Conservation (phyloP, 2,888 invertebrate species). For the Hanleya hanleyi region DNA sequence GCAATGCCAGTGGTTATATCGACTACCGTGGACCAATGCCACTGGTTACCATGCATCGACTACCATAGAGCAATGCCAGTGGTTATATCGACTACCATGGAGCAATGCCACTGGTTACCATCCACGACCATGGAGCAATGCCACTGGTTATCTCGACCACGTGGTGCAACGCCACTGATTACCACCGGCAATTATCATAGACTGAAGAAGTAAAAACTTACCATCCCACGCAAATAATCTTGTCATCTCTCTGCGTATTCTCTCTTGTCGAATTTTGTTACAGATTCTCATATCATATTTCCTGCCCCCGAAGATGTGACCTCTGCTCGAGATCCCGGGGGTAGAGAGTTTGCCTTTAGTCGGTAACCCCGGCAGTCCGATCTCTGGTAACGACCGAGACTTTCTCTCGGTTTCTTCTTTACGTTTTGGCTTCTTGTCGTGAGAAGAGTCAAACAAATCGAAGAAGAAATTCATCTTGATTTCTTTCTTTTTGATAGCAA, state of each 20-base stretch:
- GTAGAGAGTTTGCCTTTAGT: background rate
- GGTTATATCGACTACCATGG: no score
- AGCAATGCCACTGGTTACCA: no score
- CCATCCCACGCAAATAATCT: slow-evolving; percentile 9
- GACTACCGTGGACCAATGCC: no score
- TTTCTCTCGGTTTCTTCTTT: background rate
- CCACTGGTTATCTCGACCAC: no score
- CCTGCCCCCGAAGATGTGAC: slow-evolving; percentile 4
- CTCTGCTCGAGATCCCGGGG: background rate
- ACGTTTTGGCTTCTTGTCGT: background rate
- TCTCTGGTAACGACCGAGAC: background rate
- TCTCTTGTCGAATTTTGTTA: background rate
- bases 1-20: no score
- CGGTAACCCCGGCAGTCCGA: background rate
- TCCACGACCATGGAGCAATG: no score
- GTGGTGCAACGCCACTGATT: no score
- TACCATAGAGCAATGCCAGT: no score
- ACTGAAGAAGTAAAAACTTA: slow-evolving; percentile 3
- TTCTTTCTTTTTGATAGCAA: background rate
- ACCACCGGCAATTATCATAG: no score
- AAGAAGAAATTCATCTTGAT: slow-evolving; percentile 55
- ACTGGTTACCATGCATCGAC: no score
- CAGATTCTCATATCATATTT: slow-evolving; percentile 6
- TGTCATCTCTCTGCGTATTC: background rate
- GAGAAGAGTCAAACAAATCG: slow-evolving; percentile 50